Evolutionary conservation across 1,140 invertebrate species (phyloP).

Genomic region (Aethina tumida): DNA sequence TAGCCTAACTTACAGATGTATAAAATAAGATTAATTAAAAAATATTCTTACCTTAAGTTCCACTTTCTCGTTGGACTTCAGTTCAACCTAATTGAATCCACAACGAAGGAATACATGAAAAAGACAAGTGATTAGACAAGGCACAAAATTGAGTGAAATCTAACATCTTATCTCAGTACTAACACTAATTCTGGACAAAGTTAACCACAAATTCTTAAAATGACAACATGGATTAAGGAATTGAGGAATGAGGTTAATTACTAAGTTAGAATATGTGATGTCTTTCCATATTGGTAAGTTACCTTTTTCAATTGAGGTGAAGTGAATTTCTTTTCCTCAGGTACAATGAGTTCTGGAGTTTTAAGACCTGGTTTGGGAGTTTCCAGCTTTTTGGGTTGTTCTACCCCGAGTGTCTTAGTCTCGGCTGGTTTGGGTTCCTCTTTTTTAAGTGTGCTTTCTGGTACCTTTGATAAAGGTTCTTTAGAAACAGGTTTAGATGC

Average conservation of each 20-base stretch:
- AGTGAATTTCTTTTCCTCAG: conserved; percentile 17
- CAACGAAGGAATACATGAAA: conserved; percentile 16
- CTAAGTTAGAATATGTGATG: too few species aligned
- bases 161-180: too few species aligned
- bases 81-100: conserved; percentile 23
- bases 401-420: conserved; percentile 9
- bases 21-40: conserved; percentile 8
- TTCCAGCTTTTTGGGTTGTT: conserved; percentile 16
- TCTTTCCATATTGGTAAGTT: too few species aligned
- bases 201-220: too few species aligned
- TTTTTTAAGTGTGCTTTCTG: conserved; percentile 5
- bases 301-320: conserved; percentile 10
- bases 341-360: conserved; percentile 20
- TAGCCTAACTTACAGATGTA: conserved; percentile 19
- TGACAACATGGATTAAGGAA: too few species aligned
- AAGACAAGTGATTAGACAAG: conserved; percentile 14
- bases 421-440: conserved; percentile 17
- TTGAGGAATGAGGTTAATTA: too few species aligned
- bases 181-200: too few species aligned
- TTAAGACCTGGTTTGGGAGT: conserved; percentile 8
- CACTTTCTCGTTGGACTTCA: conserved; percentile 22
- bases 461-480: conserved; percentile 1
- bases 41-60: conserved; percentile 27
- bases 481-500: conserved; percentile 25
- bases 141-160: conserved; percentile 5